These are phyloP conservation scores for Pelodiscus sinensis DNA, from an alignment of 2,113 vertebrate genomes.

Conservation along the genomic window DNA sequence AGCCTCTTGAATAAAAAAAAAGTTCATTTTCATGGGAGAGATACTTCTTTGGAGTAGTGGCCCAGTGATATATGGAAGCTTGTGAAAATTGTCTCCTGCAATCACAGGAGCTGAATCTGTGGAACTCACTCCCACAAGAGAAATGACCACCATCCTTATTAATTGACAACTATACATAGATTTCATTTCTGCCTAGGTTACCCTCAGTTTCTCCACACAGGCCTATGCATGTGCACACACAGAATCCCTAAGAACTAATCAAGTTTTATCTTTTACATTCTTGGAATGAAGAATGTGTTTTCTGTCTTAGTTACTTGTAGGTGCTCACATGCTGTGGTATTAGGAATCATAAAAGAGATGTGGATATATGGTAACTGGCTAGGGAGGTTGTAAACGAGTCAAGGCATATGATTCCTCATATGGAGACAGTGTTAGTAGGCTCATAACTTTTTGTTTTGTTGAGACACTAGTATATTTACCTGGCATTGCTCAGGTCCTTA, in stretches of 20 bases:
- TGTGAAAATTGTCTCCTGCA: too few relatives aligned
- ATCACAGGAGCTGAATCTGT: too few relatives aligned
- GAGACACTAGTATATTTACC: too few relatives aligned
- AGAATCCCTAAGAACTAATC: neutral
- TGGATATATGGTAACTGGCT: too few relatives aligned
- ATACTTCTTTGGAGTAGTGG: neutral
- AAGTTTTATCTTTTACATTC: neutral
- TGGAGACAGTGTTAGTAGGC: too few relatives aligned
- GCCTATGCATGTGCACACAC: neutral
- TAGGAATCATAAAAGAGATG: neutral
- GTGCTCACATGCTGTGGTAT: neutral
- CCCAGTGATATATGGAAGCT: neutral
- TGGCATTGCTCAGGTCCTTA: too few relatives aligned
- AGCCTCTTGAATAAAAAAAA: neutral
- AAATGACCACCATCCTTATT: too few relatives aligned
- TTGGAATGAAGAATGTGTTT: neutral
- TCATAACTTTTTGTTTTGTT: too few relatives aligned
- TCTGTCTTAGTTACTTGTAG: neutral
- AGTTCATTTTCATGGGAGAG: neutral
- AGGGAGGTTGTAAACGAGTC: too few relatives aligned
- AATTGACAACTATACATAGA: too few relatives aligned
- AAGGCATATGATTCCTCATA: too few relatives aligned
- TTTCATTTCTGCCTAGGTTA: neutral
- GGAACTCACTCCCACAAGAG: too few relatives aligned
- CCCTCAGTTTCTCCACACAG: neutral